Conservation (phyloP, 2,113 vertebrate species). For the Lathamus discolor region DNA sequence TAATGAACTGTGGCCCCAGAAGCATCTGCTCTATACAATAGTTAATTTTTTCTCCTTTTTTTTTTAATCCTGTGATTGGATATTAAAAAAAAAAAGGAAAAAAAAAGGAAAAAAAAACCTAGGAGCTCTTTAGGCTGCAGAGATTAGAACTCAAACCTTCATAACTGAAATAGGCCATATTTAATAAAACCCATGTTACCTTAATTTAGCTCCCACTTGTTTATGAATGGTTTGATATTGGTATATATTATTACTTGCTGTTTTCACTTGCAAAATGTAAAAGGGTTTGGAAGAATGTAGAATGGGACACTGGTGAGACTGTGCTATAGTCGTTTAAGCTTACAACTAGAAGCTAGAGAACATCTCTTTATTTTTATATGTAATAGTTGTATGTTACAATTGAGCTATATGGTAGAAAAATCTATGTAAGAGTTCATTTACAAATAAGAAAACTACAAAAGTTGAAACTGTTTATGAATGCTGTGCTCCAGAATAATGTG, state of each 20-base stretch:
- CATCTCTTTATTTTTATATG: neutral
- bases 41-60: neutral
- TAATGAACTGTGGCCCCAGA: slow-evolving; percentile 38
- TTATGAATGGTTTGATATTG: neutral
- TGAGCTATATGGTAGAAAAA: neutral
- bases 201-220: neutral
- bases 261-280: neutral
- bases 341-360: neutral
- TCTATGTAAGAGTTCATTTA: neutral
- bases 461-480: neutral
- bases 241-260: neutral
- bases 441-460: neutral
- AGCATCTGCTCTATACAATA: slow-evolving; percentile 38
- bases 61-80: neutral
- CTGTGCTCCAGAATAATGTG: neutral
- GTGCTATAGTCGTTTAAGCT: neutral
- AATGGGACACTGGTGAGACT: neutral
- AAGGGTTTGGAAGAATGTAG: neutral
- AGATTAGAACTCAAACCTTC: neutral
- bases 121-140: neutral
- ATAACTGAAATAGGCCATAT: slow-evolving; percentile 2
- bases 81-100: neutral
- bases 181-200: neutral
- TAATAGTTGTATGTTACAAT: neutral
- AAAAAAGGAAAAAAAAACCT: neutral